A percentile compares a stretch with the other conserved stretches of the same genome.
Conservation (phyloP, 2,113 vertebrate genomes). For the Psilopsiagon aurifrons region DNA sequence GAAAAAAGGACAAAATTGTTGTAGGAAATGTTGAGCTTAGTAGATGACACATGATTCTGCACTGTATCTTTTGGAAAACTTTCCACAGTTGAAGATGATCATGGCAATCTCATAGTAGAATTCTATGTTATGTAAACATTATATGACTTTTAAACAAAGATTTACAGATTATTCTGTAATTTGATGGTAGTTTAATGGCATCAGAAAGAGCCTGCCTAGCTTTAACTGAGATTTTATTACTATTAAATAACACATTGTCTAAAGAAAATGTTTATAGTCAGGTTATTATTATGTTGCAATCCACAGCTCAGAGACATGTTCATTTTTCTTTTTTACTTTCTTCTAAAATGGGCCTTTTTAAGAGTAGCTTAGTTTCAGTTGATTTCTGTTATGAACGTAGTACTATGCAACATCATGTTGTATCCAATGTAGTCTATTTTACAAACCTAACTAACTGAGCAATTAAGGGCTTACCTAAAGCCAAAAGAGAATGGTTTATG, state of each 20-base stretch:
- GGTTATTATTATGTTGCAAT: background rate
- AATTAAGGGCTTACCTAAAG: background rate
- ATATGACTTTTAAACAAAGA: background rate
- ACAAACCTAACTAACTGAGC: background rate
- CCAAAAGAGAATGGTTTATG: background rate
- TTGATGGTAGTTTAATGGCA: background rate
- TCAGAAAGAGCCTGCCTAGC: background rate
- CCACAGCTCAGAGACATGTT: background rate
- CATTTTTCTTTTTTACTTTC: background rate
- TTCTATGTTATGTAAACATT: background rate
- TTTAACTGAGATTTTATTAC: background rate
- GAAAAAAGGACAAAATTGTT: background rate
- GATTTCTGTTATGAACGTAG: background rate
- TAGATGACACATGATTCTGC: background rate
- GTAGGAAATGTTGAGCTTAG: background rate
- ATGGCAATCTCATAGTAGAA: background rate
- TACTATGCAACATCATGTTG: background rate
- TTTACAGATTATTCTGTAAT: background rate
- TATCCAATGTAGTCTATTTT: background rate
- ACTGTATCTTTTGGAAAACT: background rate
- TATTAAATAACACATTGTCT: background rate
- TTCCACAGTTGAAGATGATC: background rate
- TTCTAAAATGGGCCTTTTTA: background rate
- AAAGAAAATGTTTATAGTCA: background rate
- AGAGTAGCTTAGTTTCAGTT: background rate